Conservation (phyloP, 1,140 invertebrate genomes). For the Alviniconcha marisindica region DNA sequence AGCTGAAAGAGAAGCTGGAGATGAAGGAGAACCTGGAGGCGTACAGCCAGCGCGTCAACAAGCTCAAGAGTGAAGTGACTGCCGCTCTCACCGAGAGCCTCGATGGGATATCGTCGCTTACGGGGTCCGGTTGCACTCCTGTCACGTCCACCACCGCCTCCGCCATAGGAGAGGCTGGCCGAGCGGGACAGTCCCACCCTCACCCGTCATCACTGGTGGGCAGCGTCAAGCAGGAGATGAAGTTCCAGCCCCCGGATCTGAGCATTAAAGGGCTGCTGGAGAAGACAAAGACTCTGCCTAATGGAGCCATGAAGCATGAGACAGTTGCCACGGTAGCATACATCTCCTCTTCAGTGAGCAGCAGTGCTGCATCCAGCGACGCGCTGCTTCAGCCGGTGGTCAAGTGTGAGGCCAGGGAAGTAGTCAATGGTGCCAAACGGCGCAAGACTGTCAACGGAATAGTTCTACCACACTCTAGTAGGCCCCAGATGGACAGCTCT, state of each 20-base stretch:
- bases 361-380: background rate
- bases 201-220: background rate
- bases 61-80: constrained; percentile 47
- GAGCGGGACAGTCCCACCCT: background rate
- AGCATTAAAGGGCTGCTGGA: constrained; percentile 46
- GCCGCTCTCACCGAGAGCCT: constrained; percentile 23
- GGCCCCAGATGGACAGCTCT: too few species aligned
- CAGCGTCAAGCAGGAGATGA: constrained; percentile 18
- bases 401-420: constrained; percentile 13
- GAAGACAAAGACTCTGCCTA: constrained; percentile 30
- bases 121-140: background rate
- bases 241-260: constrained; percentile 41
- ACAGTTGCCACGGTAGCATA: background rate
- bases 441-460: background rate
- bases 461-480: background rate
- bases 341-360: background rate
- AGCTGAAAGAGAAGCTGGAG: constrained; percentile 41
- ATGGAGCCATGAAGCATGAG: constrained; percentile 29
- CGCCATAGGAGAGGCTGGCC: background rate
- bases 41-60: constrained; percentile 33
- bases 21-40: constrained; percentile 48
- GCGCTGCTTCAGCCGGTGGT: background rate
- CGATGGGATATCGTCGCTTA: background rate
- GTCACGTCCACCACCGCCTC: background rate
- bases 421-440: constrained; percentile 20